Evolutionary conservation across 2,113 vertebrate genomes (phyloP).

Genomic region (Oncorhynchus mykiss): DNA sequence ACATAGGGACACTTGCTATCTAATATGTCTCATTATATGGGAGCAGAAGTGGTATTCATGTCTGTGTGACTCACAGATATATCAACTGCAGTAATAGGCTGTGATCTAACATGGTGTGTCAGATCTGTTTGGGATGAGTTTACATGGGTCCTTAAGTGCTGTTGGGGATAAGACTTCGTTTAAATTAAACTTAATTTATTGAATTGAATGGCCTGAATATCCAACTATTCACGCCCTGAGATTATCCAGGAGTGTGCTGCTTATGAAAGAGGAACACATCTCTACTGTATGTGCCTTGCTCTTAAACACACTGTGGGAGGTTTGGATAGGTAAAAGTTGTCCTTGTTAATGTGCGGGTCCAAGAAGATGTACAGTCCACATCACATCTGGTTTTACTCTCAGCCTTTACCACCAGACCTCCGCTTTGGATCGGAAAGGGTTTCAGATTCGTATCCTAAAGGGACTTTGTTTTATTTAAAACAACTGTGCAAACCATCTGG

Average conservation of each 20-base stretch:
- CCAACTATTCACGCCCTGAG: not conserved
- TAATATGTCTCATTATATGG: not conserved
- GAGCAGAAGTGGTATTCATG: slow-evolving; percentile 11
- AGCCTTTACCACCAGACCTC: slow-evolving; percentile 26
- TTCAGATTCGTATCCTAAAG: slow-evolving; percentile 30
- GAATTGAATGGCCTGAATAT: slow-evolving; percentile 15
- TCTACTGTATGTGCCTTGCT: slow-evolving; percentile 10
- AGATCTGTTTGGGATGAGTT: slow-evolving; percentile 24
- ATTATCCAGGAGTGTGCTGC: not conserved
- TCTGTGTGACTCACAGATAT: slow-evolving; percentile 11
- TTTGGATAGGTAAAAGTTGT: slow-evolving; percentile 36
- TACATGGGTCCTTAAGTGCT: slow-evolving; percentile 33
- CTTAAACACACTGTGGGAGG: slow-evolving; percentile 5
- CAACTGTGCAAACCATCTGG: slow-evolving; percentile 59
- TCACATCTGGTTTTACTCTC: slow-evolving; percentile 33
- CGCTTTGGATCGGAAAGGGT: slow-evolving; percentile 39
- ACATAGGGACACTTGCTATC: too few species aligned
- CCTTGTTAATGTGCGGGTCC: slow-evolving; percentile 40
- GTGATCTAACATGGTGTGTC: slow-evolving; percentile 7
- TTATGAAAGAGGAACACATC: slow-evolving; percentile 4
- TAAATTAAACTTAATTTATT: slow-evolving; percentile 17
- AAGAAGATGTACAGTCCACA: slow-evolving; percentile 18
- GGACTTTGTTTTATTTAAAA: slow-evolving; percentile 35
- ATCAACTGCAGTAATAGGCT: slow-evolving; percentile 50
- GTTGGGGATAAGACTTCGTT: slow-evolving; percentile 7